Base-by-base conservation (phyloP, 2,113 vertebrate species). In the Ibidorhyncha struthersii region DNA sequence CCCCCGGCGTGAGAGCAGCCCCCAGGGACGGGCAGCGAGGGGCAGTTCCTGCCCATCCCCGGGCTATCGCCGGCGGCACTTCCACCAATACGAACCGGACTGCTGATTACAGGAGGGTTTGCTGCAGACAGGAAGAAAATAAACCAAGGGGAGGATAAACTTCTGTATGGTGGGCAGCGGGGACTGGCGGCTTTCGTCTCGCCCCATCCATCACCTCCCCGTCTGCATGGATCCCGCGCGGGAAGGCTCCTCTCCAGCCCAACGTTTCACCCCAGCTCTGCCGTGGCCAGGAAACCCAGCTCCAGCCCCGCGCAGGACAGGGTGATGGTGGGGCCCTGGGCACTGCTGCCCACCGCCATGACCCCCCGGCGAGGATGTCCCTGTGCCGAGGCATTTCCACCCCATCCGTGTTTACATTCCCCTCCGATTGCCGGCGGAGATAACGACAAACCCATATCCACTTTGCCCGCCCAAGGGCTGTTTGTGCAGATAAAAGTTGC, bases 361-460 rank as follows among this genome's bases (percentile, higher is more conserved):
- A 22, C 49, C 84, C 65, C 71, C 29, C 8, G 2, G 38, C 0
- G 30, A 95, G 94, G 92, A 89, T 91, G 87, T 95, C 78, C 72
- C 70, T 3, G 84, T 32, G 87, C 73, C 8, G 16, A 1, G 27
- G 81, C 84, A 76, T 94, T 97, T 95, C 95, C 85, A 65, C 34
- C 41, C 80, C 50, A 17, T 87, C 91, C 32, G 70, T 95, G 96
- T 97, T 98, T 97, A 97, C 96, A 95, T 97, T 96, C 95, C 93
- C 74, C 56, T 69, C 30, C 1, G 83, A 95, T 93, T 5, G 71
- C 83, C 56, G 50, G 82, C 1, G 5, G 8, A 40, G 96, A 97
- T 97, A 97, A 86, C 14, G 62, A 14, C 79, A 3, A 50, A 11
- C 19, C 72, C 84, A 9, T 5, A 62, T 38, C 92, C 82, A 52